phyloP scores from a whole-genome alignment of 2,797 vertebrate species.

The Erpetoichthys calabaricus region DNA sequence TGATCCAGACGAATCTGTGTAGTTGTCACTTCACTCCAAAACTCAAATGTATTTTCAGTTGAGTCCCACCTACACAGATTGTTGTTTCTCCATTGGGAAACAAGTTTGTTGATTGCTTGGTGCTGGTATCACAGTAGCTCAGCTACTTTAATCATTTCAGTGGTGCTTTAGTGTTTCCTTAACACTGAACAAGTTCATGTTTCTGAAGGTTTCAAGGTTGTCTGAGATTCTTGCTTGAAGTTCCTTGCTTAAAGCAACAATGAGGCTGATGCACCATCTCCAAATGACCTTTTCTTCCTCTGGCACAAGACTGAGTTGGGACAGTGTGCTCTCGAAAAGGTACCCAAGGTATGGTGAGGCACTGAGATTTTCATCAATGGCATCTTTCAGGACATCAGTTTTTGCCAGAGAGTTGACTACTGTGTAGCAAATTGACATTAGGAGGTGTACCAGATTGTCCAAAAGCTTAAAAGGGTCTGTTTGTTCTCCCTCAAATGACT shows the following conservation, averaged over 20 bases:
- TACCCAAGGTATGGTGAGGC: constrained; percentile 1
- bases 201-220: too few relatives aligned
- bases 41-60: too few relatives aligned
- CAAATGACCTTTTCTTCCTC: neutral
- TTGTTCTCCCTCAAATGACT: constrained; percentile 10
- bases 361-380: constrained; percentile 9
- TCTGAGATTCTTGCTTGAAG: too few relatives aligned
- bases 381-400: constrained; percentile 4
- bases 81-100: too few relatives aligned
- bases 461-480: constrained; percentile 4
- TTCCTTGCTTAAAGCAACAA: neutral
- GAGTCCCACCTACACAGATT: too few relatives aligned
- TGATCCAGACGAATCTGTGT: too few relatives aligned
- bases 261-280: neutral
- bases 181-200: too few relatives aligned
- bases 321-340: constrained; percentile 4
- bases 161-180: too few relatives aligned
- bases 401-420: neutral
- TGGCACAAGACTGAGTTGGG: constrained; percentile 1
- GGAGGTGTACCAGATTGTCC: constrained; percentile 8
- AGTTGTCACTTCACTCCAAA: too few relatives aligned
- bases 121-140: too few relatives aligned
- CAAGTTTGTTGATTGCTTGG: too few relatives aligned
- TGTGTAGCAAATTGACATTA: constrained; percentile 1
- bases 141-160: too few relatives aligned